phyloP scores from a whole-genome alignment of 2,113 vertebrate genomes.

The Baryphthengus martii region DNA sequence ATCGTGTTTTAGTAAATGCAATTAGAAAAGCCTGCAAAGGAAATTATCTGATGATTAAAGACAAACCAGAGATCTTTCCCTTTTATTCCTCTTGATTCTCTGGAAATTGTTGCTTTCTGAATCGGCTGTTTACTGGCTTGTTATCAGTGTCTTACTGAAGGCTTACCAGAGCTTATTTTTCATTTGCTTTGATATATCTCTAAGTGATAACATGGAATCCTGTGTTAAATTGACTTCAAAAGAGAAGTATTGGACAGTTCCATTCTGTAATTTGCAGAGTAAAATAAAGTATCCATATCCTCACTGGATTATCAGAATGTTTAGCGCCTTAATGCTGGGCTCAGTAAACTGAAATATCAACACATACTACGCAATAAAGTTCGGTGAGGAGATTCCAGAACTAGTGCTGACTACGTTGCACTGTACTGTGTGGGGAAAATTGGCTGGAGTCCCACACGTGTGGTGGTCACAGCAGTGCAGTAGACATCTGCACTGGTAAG shows the following conservation, averaged over 20 bases:
- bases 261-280: neutral
- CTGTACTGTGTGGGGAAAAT: neutral
- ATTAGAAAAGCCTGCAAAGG: neutral
- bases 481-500: too few relatives aligned
- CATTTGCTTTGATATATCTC: neutral
- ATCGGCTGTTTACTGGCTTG: neutral
- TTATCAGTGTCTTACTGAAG: neutral
- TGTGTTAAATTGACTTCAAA: neutral
- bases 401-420: accelerated
- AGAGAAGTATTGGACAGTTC: neutral
- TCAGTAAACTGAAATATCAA: neutral
- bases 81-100: neutral
- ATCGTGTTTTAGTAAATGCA: neutral
- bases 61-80: neutral
- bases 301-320: neutral
- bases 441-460: neutral
- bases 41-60: neutral
- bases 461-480: neutral
- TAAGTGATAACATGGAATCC: neutral
- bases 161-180: neutral
- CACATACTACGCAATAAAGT: neutral
- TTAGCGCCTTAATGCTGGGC: neutral
- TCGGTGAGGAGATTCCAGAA: neutral
- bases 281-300: neutral
- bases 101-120: neutral